phyloP scores from a whole-genome alignment of 2,888 invertebrate species.

The Erpobdella octoculata region DNA sequence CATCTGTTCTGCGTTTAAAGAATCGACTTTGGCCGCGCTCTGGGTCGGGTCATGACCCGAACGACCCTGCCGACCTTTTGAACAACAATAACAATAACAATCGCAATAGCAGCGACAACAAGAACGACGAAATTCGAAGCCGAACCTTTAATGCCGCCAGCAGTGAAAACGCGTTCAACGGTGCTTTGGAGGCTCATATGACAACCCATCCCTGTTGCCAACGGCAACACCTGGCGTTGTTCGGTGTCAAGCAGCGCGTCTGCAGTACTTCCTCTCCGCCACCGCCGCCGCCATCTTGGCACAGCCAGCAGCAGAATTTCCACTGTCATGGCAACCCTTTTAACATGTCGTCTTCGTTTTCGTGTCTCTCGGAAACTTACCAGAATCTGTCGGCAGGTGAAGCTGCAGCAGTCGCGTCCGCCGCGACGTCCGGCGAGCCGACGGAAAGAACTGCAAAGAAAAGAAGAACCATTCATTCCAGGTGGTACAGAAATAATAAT shows the following conservation, averaged over 20 bases:
- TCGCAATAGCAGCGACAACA: not conserved
- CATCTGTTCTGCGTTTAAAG: too few relatives aligned
- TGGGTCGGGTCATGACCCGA: not conserved
- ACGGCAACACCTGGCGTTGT: not conserved
- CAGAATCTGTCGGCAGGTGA: not conserved
- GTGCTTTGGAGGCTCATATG: not conserved
- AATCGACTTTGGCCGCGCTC: not conserved
- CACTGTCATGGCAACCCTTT: constrained; percentile 12
- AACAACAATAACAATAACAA: not conserved
- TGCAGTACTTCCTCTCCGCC: not conserved
- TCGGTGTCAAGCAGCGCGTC: too few relatives aligned
- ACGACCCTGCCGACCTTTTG: constrained; percentile 6
- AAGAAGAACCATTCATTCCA: not conserved
- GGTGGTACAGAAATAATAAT: not conserved
- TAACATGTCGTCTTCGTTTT: not conserved
- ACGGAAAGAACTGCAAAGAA: not conserved
- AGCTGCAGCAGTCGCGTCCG: constrained; percentile 14
- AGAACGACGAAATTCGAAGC: not conserved
- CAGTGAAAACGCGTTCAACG: not conserved
- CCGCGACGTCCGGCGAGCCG: not conserved
- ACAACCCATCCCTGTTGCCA: constrained; percentile 1
- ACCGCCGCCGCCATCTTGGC: not conserved
- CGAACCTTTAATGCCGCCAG: not conserved
- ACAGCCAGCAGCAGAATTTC: not conserved
- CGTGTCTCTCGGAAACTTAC: not conserved